Percentiles rank a stretch among this genome's conserved stretches.
Conservation (phyloP, 1,140 invertebrate genomes). For the Drosophila kikkawai region DNA sequence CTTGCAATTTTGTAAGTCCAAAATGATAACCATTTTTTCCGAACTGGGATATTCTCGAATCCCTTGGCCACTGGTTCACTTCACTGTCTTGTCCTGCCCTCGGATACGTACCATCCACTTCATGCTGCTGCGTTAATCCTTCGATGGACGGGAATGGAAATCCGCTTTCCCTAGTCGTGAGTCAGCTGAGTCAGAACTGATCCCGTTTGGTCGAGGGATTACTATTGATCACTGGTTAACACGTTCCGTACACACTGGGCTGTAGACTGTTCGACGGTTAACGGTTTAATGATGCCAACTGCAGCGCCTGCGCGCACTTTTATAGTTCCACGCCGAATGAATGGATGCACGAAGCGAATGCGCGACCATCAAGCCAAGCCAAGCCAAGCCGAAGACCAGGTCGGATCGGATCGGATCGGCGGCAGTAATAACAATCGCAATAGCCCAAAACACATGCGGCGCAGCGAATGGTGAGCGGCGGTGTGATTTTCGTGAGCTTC, state of each 20-base stretch:
- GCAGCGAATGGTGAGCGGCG: slow-evolving; percentile 74
- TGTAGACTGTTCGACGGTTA: slow-evolving; percentile 80
- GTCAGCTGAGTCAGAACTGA: slow-evolving; percentile 41
- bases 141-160: slow-evolving; percentile 52
- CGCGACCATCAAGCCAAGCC: slow-evolving; percentile 31
- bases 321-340: slow-evolving; percentile 75
- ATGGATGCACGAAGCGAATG: slow-evolving; percentile 59
- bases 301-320: slow-evolving; percentile 71
- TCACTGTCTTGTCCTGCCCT: slow-evolving; percentile 14
- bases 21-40: neutral
- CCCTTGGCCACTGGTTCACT: slow-evolving; percentile 42
- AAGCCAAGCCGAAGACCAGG: slow-evolving; percentile 43
- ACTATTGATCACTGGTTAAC: slow-evolving; percentile 45
- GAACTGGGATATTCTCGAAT: slow-evolving; percentile 1
- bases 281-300: slow-evolving; percentile 84
- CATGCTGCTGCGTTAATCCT: slow-evolving; percentile 73
- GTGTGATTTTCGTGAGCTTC: slow-evolving; percentile 21
- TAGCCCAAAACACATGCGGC: slow-evolving; percentile 69
- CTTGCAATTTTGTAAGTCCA: neutral
- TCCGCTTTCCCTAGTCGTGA: slow-evolving; percentile 39
- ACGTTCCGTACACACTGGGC: slow-evolving; percentile 71
- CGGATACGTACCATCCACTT: slow-evolving; percentile 76
- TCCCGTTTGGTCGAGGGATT: slow-evolving; percentile 35
- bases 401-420: slow-evolving; percentile 21
- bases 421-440: slow-evolving; percentile 78